Evolutionary conservation across 2,113 vertebrate species (phyloP).

Genomic region (Struthidea cinerea): DNA sequence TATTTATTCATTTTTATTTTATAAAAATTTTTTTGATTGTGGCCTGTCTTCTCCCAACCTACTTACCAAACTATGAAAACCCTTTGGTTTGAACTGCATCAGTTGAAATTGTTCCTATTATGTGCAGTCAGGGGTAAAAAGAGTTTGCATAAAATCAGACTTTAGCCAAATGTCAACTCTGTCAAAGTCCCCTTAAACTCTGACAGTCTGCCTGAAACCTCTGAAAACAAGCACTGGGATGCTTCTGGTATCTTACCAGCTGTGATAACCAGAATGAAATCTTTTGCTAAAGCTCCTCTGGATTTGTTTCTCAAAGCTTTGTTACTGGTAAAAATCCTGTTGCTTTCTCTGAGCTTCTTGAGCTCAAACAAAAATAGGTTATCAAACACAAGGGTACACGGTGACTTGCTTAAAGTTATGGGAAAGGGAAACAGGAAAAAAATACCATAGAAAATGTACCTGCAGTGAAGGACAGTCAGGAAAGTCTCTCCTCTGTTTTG

Average conservation of each 20-base stretch:
- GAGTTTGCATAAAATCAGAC: accelerated
- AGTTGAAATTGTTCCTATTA: not conserved
- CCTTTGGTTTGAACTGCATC: not conserved
- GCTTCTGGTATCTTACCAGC: not conserved
- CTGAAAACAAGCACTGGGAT: not conserved
- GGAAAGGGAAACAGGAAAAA: not conserved
- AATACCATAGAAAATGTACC: not conserved
- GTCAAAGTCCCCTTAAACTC: not conserved
- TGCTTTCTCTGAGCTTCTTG: not conserved
- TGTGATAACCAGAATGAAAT: not conserved
- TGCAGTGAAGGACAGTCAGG: not conserved
- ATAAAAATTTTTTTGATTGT: not conserved
- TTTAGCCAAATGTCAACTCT: not conserved
- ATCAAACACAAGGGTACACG: not conserved
- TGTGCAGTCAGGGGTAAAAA: not conserved
- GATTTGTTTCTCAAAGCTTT: not conserved
- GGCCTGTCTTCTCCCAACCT: not conserved
- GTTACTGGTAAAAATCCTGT: not conserved
- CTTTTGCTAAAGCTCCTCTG: not conserved
- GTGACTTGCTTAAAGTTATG: not conserved
- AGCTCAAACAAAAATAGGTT: not conserved
- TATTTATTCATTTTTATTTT: too few species aligned
- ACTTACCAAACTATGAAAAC: not conserved
- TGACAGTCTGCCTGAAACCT: not conserved
- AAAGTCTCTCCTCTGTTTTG: not conserved